A percentile compares a stretch with the other conserved stretches of the same genome.
Evolutionary conservation across 2,888 invertebrate genomes (phyloP).

Genomic region (Troides helena): DNA sequence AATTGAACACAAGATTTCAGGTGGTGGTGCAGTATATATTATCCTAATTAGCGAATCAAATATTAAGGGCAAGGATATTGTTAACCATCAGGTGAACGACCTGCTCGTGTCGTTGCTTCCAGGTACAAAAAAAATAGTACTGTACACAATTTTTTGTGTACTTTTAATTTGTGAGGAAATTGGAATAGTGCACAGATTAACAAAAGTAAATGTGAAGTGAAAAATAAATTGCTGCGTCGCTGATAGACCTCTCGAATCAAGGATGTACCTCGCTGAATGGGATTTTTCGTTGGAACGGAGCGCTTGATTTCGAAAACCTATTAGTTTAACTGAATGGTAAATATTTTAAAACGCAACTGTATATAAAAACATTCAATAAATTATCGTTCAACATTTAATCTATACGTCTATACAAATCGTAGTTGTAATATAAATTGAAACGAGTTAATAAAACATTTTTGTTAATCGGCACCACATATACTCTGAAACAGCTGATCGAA

Average conservation of each 20-base stretch:
- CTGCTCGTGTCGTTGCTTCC: too few relatives aligned
- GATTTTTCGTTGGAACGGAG: slow-evolving; percentile 13
- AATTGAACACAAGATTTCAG: too few relatives aligned
- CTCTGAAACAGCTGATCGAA: too few relatives aligned
- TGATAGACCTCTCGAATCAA: slow-evolving; percentile 23
- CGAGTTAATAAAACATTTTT: too few relatives aligned
- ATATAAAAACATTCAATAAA: background rate
- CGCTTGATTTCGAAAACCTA: slow-evolving; percentile 13
- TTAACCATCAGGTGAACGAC: too few relatives aligned
- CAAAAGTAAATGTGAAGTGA: slow-evolving; percentile 12
- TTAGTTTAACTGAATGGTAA: slow-evolving; percentile 6
- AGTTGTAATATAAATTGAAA: too few relatives aligned
- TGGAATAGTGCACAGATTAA: background rate
- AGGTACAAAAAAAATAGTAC: background rate
- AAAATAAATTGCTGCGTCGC: slow-evolving; percentile 13
- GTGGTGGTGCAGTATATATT: too few relatives aligned
- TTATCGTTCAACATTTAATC: background rate
- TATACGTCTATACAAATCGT: too few relatives aligned
- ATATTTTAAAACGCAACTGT: slow-evolving; percentile 12
- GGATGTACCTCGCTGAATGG: slow-evolving; percentile 17
- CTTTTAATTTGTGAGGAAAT: background rate
- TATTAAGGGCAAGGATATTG: too few relatives aligned
- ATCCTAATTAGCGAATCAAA: too few relatives aligned
- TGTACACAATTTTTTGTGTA: background rate
- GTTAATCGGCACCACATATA: too few relatives aligned